Percentiles rank a stretch among this genome's conserved stretches.
Evolutionary conservation across 2,797 vertebrate species (phyloP).

Genomic region (Aeoliscus strigatus): DNA sequence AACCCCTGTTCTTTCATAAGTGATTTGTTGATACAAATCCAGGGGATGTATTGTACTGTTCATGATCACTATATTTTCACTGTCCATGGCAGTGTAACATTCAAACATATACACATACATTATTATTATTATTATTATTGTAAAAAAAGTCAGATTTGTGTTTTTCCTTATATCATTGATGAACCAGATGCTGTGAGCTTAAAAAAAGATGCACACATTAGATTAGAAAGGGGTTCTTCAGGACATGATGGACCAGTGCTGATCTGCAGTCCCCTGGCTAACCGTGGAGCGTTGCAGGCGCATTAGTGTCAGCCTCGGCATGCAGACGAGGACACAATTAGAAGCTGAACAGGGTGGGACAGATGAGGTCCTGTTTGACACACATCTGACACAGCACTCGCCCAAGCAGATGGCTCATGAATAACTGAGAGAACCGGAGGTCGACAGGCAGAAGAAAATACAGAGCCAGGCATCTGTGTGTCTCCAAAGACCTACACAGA

Average conservation of each 20-base stretch:
- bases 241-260: conserved; percentile 46
- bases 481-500: neutral
- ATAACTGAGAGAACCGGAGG: conserved; percentile 69
- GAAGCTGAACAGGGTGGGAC: conserved; percentile 47
- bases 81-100: no score
- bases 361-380: conserved; percentile 70
- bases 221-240: conserved; percentile 62
- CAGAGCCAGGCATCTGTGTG: conserved; percentile 14
- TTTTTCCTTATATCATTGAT: conserved; percentile 44
- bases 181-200: conserved; percentile 54
- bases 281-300: conserved; percentile 15
- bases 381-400: conserved; percentile 64
- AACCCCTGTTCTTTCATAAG: no score
- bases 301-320: conserved; percentile 21
- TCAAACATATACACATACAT: conserved; percentile 3
- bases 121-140: no score
- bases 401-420: conserved; percentile 78
- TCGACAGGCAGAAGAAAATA: conserved; percentile 47
- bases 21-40: no score
- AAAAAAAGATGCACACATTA: conserved; percentile 55
- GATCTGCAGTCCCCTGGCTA: conserved; percentile 21
- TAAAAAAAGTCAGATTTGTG: conserved; percentile 20
- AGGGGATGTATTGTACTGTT: no score
- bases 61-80: no score
- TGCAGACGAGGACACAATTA: conserved; percentile 61